phyloP scores from a whole-genome alignment of 2,113 vertebrate species.

The Lepisosteus osseus region DNA sequence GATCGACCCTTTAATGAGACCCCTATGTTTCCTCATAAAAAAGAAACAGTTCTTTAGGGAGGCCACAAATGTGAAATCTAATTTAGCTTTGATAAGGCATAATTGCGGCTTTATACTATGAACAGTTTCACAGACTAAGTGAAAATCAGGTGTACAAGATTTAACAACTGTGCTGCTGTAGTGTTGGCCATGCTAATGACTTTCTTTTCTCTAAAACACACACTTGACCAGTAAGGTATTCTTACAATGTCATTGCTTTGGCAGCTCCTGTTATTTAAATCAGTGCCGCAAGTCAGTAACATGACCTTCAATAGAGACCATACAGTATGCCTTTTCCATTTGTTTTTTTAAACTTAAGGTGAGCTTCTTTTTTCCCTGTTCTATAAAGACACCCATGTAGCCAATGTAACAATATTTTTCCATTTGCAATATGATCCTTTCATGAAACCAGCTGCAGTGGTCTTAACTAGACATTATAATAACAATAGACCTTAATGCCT shows the following conservation, averaged over 20 bases:
- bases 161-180: neutral
- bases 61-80: neutral
- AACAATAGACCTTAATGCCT: too few species aligned
- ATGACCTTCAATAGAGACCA: neutral
- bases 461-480: too few species aligned
- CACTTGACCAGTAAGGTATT: neutral
- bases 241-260: neutral
- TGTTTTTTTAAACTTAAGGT: too few species aligned
- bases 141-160: neutral
- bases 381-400: too few species aligned
- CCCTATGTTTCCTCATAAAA: neutral
- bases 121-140: conserved; percentile 2
- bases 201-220: neutral
- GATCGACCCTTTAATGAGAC: too few species aligned
- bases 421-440: too few species aligned
- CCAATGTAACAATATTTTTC: too few species aligned
- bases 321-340: too few species aligned
- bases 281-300: neutral
- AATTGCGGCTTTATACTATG: conserved; percentile 12
- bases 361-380: too few species aligned
- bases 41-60: neutral
- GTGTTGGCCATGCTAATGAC: neutral
- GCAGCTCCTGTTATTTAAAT: conserved; percentile 4
- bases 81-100: conserved; percentile 10
- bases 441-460: too few species aligned